Percentiles rank a stretch among this genome's conserved stretches.
Evolutionary conservation across 1,140 invertebrate genomes (phyloP).

Genomic region (Rhopalosiphum padi): DNA sequence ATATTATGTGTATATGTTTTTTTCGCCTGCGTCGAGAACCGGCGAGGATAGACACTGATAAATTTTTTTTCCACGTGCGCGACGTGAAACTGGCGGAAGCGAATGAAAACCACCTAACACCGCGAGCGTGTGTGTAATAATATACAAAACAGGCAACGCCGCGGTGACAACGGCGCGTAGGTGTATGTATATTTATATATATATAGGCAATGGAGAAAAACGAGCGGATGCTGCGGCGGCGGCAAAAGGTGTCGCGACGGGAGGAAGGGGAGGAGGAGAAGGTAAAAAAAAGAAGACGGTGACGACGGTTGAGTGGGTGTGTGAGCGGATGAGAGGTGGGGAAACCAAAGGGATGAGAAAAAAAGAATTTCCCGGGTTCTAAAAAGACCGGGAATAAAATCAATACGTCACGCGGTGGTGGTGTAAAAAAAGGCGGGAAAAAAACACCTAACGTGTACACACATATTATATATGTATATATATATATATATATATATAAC

Average conservation of each 20-base stretch:
- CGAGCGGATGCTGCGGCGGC: neutral
- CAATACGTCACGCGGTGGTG: conserved; percentile 55
- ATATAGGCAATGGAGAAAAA: neutral
- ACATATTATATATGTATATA: too few species aligned
- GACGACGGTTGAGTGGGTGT: neutral
- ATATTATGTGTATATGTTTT: neutral
- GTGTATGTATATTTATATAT: neutral
- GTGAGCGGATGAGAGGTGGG: neutral
- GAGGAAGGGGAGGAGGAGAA: neutral
- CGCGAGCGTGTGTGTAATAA: neutral
- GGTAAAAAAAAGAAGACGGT: neutral
- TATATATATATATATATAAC: neutral
- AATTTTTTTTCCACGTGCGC: neutral
- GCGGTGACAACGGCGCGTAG: conserved; percentile 34
- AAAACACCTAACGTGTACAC: neutral
- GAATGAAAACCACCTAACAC: neutral
- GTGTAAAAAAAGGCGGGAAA: conserved; percentile 43
- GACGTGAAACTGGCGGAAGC: neutral
- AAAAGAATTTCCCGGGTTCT: conserved; percentile 57
- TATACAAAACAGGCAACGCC: conserved; percentile 51
- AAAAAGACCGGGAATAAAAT: conserved; percentile 55
- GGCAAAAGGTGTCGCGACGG: conserved; percentile 33
- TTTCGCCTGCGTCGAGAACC: neutral
- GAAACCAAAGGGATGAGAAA: neutral
- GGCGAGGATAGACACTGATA: neutral